Conservation (phyloP, 1,140 invertebrate species). For the Galleria mellonella region DNA sequence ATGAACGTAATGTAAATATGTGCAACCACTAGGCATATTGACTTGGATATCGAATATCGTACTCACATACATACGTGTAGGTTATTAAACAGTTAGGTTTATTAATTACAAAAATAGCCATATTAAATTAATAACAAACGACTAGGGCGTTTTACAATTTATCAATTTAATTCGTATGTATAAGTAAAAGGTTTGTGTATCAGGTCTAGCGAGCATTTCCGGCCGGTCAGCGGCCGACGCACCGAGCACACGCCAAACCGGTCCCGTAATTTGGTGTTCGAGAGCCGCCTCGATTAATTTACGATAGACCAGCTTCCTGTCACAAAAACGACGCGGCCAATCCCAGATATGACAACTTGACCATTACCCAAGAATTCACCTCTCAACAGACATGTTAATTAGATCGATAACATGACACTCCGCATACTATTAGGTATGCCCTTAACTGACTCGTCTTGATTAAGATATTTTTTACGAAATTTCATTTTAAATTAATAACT, state of each 20-base stretch:
- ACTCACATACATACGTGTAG: too few relatives aligned
- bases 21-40: too few relatives aligned
- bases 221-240: constrained; percentile 18
- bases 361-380: constrained; percentile 25
- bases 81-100: too few relatives aligned
- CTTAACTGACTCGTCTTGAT: too few relatives aligned
- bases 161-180: constrained; percentile 7
- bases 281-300: constrained; percentile 49
- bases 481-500: too few relatives aligned
- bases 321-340: too few relatives aligned
- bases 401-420: constrained; percentile 12
- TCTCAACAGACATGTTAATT: constrained; percentile 38
- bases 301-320: constrained; percentile 23
- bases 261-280: constrained; percentile 41
- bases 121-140: background rate
- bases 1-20: too few relatives aligned
- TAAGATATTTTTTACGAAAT: too few relatives aligned
- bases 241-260: constrained; percentile 64
- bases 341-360: constrained; percentile 27
- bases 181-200: constrained; percentile 22
- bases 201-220: constrained; percentile 41
- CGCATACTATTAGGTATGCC: too few relatives aligned
- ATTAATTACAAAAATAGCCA: too few relatives aligned
- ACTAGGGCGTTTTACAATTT: constrained; percentile 9
- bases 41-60: too few relatives aligned